Evolutionary conservation across 2,113 vertebrate species (phyloP), one percentile per base, ranked within the genome.

Genomic region (Mus spicilegus): DNA sequence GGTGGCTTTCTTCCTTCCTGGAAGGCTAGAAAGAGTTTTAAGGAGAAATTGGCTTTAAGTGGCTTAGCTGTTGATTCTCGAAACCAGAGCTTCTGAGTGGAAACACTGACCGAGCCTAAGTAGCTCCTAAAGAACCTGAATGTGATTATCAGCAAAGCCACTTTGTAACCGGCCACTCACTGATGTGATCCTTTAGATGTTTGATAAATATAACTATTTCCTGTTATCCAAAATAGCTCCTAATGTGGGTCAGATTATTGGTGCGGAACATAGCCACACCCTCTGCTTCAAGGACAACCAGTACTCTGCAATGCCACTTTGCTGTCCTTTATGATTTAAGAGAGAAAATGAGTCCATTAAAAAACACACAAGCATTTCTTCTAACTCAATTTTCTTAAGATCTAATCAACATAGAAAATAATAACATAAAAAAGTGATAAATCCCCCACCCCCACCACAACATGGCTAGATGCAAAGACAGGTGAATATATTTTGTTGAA

Each of bases 141-240:
- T 69, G 28, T 0, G 9, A 67, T 80, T 93, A 46, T 76, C 77
- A 39, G 86, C 13, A 91, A 30, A 77, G 26, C 24, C 77, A 12
- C 58, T 95, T 92, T 30, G 24, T 42, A 75, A 87, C 26, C 28
- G 70, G 20, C 51, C 67, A 6, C 75, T 89, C 30, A 46, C 72
- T 90, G 46, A 89, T 81, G 54, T 63, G 70, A 90, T 28, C n/a
- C 95, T 96, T 93, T 96, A 54, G 73, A 22, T 92, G 58, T 87
- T 90, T 82, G 69, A 90, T 95, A 69, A 91, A 95, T 80, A 58
- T 72, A 96, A 87, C 46, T 81, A 26, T 67, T 90, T 96, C 94
- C 67, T 82, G 51, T 81, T 89, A 65, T 69, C 93, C 80, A 81
- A 92, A 96, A 93, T 92, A 94, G 63, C 61, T 80, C 73, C 87